Conservation (phyloP, 2,797 vertebrate species). For the Melanotaenia parkinsoni region DNA sequence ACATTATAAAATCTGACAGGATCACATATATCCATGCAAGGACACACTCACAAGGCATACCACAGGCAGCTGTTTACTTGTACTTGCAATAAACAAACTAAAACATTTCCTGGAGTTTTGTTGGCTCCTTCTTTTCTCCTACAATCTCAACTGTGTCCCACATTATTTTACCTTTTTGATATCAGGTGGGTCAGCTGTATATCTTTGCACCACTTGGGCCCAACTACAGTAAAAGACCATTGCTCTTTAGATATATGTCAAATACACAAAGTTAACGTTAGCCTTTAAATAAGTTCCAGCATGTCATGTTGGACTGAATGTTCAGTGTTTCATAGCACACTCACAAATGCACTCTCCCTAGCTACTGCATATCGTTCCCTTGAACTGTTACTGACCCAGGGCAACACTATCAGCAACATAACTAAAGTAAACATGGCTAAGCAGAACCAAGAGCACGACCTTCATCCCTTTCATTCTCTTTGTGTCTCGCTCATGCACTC, state of each 20-base stretch:
- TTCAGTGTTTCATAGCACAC: conserved; percentile 11
- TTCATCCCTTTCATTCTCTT: conserved; percentile 19
- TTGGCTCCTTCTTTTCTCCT: neutral
- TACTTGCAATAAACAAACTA: conserved; percentile 22
- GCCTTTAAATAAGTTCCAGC: neutral
- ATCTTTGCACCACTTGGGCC: neutral
- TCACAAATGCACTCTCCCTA: neutral
- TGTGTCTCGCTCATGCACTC: conserved; percentile 3
- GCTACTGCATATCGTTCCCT: conserved; percentile 8
- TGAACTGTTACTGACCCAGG: conserved; percentile 37
- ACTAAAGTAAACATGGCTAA: conserved; percentile 49
- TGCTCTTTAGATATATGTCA: neutral
- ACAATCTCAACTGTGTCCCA: too few species aligned
- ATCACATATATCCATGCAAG: conserved; percentile 44
- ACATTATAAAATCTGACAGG: conserved; percentile 68
- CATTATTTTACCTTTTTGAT: neutral
- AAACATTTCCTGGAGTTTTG: conserved; percentile 42
- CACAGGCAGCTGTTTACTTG: conserved; percentile 32
- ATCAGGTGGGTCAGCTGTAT: neutral
- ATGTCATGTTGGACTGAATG: neutral
- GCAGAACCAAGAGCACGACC: conserved; percentile 47
- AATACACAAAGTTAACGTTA: conserved; percentile 8
- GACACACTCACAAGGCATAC: conserved; percentile 38
- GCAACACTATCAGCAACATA: conserved; percentile 25
- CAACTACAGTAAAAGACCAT: neutral